A percentile compares a stretch with the other conserved stretches of the same genome.
phyloP scores from a whole-genome alignment of 2,888 invertebrate genomes.

The Idaea dimidiata region DNA sequence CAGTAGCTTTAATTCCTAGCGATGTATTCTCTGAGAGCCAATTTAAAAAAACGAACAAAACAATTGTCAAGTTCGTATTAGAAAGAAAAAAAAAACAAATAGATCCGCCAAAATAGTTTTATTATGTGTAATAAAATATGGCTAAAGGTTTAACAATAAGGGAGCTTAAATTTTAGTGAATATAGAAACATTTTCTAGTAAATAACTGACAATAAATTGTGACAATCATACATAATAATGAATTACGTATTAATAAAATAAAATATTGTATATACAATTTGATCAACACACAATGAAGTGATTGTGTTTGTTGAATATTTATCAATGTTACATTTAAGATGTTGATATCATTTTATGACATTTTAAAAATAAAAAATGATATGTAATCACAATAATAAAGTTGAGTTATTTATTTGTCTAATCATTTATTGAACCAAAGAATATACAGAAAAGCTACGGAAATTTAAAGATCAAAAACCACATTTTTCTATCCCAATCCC shows the following conservation, averaged over 20 bases:
- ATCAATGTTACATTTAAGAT: slow-evolving; percentile 78
- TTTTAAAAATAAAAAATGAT: slow-evolving; percentile 71
- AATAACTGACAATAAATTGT: slow-evolving; percentile 63
- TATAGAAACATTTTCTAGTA: slow-evolving; percentile 16
- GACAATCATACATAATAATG: slow-evolving; percentile 43
- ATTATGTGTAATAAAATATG: too few relatives aligned
- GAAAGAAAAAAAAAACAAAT: too few relatives aligned
- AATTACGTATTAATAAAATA: slow-evolving; percentile 9
- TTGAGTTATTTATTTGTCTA: slow-evolving; percentile 4
- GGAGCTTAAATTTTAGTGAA: slow-evolving; percentile 12
- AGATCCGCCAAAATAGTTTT: too few relatives aligned
- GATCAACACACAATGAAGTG: slow-evolving; percentile 40
- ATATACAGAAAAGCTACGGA: not conserved
- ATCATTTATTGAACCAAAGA: not conserved
- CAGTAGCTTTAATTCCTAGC: too few relatives aligned
- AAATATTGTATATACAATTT: slow-evolving; percentile 24
- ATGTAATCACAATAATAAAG: slow-evolving; percentile 52
- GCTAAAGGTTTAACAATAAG: too few relatives aligned
- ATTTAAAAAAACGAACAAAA: too few relatives aligned
- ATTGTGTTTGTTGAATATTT: slow-evolving; percentile 56
- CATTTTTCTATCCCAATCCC: too few relatives aligned
- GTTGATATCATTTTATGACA: slow-evolving; percentile 80
- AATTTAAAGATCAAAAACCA: too few relatives aligned
- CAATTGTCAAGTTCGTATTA: too few relatives aligned
- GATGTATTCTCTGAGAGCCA: too few relatives aligned